Evolutionary conservation across 92 coral and sea anemone species (phyloP), one percentile per base, ranked within the genome.

Genomic region (Hydrozoanthus gracilis): DNA sequence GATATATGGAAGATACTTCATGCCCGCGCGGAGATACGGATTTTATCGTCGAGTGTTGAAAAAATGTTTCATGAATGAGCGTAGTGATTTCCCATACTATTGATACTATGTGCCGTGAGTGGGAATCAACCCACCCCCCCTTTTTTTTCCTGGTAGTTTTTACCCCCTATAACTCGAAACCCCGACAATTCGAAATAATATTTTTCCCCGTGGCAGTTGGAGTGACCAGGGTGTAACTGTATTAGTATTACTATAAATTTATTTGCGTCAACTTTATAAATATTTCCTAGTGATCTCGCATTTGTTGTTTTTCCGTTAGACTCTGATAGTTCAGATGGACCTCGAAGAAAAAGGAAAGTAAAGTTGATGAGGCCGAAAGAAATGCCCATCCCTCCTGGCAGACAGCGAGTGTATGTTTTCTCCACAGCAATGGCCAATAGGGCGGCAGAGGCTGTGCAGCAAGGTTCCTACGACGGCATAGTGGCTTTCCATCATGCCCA

Each of bases 371-470:
- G 73, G 52, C 88, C 98, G n/a, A 87, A 83, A 4, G 98, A 94
- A 74, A 88, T 91, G 70, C 92, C 94, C 6, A 86, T 90, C 55
- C 95, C 96, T 12, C 95, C 95, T 6, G 95, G 93, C 75, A 92
- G 98, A 71, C 87, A 89, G 61, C 89, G 92, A 47, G 91, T 94
- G 20, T 97, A 92, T 87, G 93, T 97, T 76, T 97, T 97, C 87
- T 97, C 99, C 65, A 97, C 99, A n/a, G 94, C 88, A 48, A 90
- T 97, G n/a, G 99, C 99, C 9, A 97, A 97, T 83, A 92, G 98
- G 35, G 99, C 99, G 58, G 97, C 99, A 14, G 99, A 95, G 73
- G 99, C 99, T 1, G 93, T 97, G 76, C 94, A 90, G 7, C 93
- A 95, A 82, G 98, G 99, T 64, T 54, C 95, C 78, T 92, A 90